Base-by-base conservation (phyloP, 2,888 invertebrate species). In the Pegoplata infirma region DNA sequence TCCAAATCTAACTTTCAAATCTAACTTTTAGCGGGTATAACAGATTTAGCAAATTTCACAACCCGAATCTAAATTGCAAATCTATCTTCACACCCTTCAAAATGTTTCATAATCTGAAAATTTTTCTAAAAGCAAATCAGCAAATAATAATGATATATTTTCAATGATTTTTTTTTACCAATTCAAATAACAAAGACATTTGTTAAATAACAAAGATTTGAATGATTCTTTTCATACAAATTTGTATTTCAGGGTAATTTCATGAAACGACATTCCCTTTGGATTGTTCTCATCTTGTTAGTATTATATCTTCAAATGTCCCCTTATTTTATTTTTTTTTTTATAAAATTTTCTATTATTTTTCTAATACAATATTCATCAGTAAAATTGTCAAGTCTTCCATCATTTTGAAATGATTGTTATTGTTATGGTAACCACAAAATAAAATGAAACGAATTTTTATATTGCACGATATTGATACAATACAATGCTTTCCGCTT, bases 281-380 rank as follows among this genome's bases (percentile, higher is more conserved):
- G 12, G 32, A 32, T 10, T 10, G 10, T n/a, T n/a, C n/a, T n/a
- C n/a, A n/a, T n/a, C n/a, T n/a, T n/a, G n/a, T n/a, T n/a, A n/a
- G n/a, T n/a, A n/a, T n/a, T n/a, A 32, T 32, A 10, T 32, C 6
- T 28, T 1, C 1, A 28, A 28, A 28, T 28, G 28, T 32, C 32
- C 28, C 32, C 32, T 32, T 36, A 36, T 36, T 12, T 32, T 36
- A 36, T 36, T 36, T 12, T 36, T 36, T 25, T 25, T 6, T 6
- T 25, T 5, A 25, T 25, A 3, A 40, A 40, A 8, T 12, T 40
- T 40, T 10, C 36, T 12, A n/a, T 4, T 40, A 3, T 40, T 40
- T 40, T n/a, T 40, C 36, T 2, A 53, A 53, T 36, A 8, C 36
- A 36, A 56, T 56, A 56, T 56, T 36, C n/a, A 25, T 7, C 56